Evolutionary conservation across 2,888 invertebrate species (phyloP).

Genomic region (Acholoe squamosa): DNA sequence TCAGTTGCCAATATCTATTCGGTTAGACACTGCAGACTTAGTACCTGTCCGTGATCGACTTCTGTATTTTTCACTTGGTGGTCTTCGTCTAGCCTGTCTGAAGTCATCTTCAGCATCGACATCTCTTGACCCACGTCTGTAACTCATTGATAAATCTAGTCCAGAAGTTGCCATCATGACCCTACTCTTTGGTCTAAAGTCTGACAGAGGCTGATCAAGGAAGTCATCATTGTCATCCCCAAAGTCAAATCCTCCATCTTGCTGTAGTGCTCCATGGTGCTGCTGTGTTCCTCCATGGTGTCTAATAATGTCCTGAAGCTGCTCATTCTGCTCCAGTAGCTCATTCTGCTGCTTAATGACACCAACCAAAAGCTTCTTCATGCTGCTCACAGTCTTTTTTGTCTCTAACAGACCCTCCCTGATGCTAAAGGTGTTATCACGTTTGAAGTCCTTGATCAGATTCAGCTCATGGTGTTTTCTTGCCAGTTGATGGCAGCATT

Average conservation of each 20-base stretch:
- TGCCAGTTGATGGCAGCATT: not conserved
- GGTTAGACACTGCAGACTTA: not conserved
- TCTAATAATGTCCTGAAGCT: not conserved
- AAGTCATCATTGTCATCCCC: not conserved
- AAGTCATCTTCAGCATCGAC: constrained; percentile 1
- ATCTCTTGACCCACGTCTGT: not conserved
- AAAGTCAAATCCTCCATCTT: not conserved
- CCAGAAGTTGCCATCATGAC: not conserved
- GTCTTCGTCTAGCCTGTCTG: not conserved
- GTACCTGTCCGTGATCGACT: not conserved
- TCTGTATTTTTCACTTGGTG: not conserved
- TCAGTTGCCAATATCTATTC: not conserved
- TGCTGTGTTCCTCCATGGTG: not conserved
- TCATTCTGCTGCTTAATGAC: not conserved
- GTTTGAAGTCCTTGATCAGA: not conserved
- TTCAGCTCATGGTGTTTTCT: constrained; percentile 1
- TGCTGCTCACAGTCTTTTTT: not conserved
- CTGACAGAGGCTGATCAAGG: not conserved
- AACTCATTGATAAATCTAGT: not conserved
- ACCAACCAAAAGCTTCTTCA: not conserved
- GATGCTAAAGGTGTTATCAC: not conserved
- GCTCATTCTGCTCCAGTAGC: not conserved
- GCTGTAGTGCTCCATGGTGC: not conserved
- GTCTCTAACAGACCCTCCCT: not conserved
- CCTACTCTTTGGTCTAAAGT: not conserved